Evolutionary conservation across 1,140 invertebrate species (phyloP).

Genomic region (Bacillus rossius): DNA sequence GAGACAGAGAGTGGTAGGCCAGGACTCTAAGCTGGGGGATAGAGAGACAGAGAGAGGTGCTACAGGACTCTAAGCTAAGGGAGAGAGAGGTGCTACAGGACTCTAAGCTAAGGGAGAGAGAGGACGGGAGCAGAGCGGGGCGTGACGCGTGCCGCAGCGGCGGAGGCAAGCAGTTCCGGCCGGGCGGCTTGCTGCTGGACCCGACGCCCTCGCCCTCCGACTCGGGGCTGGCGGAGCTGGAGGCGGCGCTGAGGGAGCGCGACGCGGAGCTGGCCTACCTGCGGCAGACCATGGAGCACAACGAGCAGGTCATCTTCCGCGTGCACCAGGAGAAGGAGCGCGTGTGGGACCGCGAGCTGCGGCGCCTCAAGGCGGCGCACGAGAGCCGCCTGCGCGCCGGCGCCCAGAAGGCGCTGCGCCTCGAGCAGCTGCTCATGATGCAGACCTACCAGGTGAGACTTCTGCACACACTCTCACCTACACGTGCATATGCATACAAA

Average conservation of each 20-base stretch:
- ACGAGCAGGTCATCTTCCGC: conserved; percentile 69
- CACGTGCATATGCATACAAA: too few species aligned
- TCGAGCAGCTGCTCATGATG: conserved; percentile 64
- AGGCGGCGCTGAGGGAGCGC: conserved; percentile 63
- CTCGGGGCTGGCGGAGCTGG: conserved; percentile 70
- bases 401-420: conserved; percentile 57
- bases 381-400: conserved; percentile 61
- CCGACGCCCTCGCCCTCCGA: conserved; percentile 75
- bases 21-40: too few species aligned
- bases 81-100: too few species aligned
- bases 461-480: too few species aligned
- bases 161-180: too few species aligned
- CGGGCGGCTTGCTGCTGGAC: conserved; percentile 36
- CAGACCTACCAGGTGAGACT: conserved; percentile 55
- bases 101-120: too few species aligned
- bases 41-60: too few species aligned
- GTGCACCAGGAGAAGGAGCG: conserved; percentile 60
- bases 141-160: too few species aligned
- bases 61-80: too few species aligned
- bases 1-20: too few species aligned
- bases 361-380: conserved; percentile 54
- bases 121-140: too few species aligned
- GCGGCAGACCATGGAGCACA: conserved; percentile 71
- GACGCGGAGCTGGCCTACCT: conserved; percentile 67
- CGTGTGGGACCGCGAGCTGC: conserved; percentile 51